Conservation (phyloP, 2,888 invertebrate species). For the Empis livida region DNA sequence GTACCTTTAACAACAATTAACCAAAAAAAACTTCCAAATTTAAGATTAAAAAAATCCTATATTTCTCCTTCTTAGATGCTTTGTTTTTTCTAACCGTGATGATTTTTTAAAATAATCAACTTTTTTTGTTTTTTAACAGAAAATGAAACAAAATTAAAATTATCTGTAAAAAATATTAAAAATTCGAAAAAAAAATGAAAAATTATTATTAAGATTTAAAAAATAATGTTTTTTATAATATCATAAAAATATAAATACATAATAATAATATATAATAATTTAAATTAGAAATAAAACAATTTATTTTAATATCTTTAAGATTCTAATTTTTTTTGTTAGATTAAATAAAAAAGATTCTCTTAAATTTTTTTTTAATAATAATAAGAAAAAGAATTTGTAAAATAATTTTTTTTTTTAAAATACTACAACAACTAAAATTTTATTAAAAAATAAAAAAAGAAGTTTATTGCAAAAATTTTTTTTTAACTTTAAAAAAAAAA, state of each 20-base stretch:
- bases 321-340: slow-evolving; percentile 2
- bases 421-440: too few species aligned
- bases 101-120: too few species aligned
- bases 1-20: too few species aligned
- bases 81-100: too few species aligned
- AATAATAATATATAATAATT: too few species aligned
- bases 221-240: slow-evolving; percentile 3
- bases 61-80: too few species aligned
- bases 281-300: slow-evolving; percentile 1
- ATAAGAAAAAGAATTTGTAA: neutral
- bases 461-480: neutral
- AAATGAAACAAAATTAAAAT: slow-evolving; percentile 4
- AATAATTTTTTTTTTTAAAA: neutral
- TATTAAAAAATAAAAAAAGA: neutral
- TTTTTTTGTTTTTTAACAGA: too few species aligned
- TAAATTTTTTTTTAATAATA: neutral
- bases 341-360: neutral
- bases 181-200: slow-evolving; percentile 2
- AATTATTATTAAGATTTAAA: slow-evolving; percentile 6
- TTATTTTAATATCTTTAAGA: slow-evolving; percentile 7
- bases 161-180: slow-evolving; percentile 5
- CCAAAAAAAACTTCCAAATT: too few species aligned
- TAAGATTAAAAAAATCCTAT: too few species aligned
- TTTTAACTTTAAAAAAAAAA: neutral
- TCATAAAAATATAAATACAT: neutral